Evolutionary conservation across 2,888 invertebrate genomes (phyloP), one percentile per base, ranked within the genome.

Genomic region (Cheilosia impressa): DNA sequence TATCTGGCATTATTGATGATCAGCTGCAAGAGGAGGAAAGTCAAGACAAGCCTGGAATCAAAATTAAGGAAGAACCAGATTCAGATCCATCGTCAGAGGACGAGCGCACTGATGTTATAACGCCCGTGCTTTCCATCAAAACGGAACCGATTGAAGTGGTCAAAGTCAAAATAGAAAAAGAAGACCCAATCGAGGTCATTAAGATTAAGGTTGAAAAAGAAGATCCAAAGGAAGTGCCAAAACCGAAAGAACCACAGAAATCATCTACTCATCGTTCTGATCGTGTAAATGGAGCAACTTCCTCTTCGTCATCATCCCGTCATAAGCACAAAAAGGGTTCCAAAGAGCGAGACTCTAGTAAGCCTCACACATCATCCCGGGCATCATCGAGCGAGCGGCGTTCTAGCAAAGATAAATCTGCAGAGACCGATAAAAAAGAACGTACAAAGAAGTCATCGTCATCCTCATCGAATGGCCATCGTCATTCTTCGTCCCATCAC

Each of bases 1-100:
- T 89, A 7, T 87, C 88, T 5, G 88, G 87, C 1, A 88, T 89
- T 53, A 85, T 89, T 19, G 87, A 87, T 27, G 88, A 87, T n/a
- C 81, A 87, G 6, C 43, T 81, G 4, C 55, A 53, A 13, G 13
- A 55, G 1, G 50, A 75, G 15, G 24, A 22, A 6, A 31, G n/a
- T 15, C 7, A 31, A 17, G 24, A 24, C 13, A 24, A 22, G 31
- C n/a, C 19, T 19, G 15, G 2, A 9, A n/a, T 22, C 9, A 17
- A 66, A 15, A 55, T 78, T 9, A 71, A 79, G 38, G 65, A 50
- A 19, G 83, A 76, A 17, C 57, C 68, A 2, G 6, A 7, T 6
- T n/a, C 53, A 0, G 6, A 17, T 31, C 9, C 63, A 15, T 55
- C 38, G 0, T 52, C 63, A 24, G 47, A 38, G 2, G 53, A 41